Conservation (phyloP, 2,113 vertebrate species). For the Atlantisia rogersi region DNA sequence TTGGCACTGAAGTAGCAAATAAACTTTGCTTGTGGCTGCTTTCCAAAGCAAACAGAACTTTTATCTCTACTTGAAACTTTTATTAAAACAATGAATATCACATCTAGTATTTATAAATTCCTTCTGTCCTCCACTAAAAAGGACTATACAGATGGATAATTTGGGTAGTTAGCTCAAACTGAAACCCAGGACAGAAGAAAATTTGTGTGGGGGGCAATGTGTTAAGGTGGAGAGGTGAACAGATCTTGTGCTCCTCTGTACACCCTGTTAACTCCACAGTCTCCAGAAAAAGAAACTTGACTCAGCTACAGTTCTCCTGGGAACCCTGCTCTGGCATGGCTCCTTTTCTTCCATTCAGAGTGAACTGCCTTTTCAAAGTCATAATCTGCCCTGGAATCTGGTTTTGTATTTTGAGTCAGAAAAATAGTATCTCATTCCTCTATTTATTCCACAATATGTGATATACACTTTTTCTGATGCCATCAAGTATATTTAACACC, state of each 20-base stretch:
- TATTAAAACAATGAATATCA: constrained; percentile 41
- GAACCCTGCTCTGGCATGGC: background rate
- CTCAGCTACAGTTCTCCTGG: constrained; percentile 11
- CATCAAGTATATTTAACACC: background rate
- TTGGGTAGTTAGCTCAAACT: background rate
- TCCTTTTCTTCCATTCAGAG: constrained; percentile 35
- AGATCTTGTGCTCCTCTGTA: background rate
- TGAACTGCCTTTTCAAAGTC: constrained; percentile 6
- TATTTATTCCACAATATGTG: background rate
- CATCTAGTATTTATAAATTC: constrained; percentile 14
- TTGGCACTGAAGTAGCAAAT: constrained; percentile 48
- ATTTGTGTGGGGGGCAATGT: background rate
- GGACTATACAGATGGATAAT: background rate
- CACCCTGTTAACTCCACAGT: background rate
- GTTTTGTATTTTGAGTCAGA: background rate
- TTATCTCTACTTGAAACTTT: constrained; percentile 48
- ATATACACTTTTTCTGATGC: background rate
- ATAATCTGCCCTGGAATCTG: constrained; percentile 37
- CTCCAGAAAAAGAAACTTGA: constrained; percentile 38
- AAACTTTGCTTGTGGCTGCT: constrained; percentile 28
- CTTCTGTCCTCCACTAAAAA: background rate
- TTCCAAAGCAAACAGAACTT: constrained; percentile 56
- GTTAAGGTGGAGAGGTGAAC: background rate
- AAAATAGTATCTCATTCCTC: constrained; percentile 20
- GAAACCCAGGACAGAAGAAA: background rate